phyloP scores from a whole-genome alignment of 2,888 invertebrate genomes.

The Mimachlamys varia region DNA sequence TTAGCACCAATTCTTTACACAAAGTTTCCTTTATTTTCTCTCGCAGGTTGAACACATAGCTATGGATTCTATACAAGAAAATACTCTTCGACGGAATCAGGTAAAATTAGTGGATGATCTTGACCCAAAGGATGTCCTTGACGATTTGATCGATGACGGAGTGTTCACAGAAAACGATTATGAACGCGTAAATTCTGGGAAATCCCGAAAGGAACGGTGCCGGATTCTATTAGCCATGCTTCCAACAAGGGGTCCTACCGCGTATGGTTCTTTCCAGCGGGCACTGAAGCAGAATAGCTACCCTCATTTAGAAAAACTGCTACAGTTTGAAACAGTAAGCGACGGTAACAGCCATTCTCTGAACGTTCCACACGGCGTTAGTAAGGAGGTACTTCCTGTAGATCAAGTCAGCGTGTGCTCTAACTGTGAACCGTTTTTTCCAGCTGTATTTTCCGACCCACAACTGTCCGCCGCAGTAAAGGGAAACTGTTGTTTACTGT shows the following conservation, averaged over 20 bases:
- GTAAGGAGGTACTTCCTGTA: neutral
- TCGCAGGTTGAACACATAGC: neutral
- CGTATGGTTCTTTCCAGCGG: slow-evolving; percentile 58
- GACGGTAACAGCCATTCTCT: neutral
- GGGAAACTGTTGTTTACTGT: slow-evolving; percentile 52
- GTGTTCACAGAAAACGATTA: slow-evolving; percentile 61
- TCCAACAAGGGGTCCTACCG: slow-evolving; percentile 57
- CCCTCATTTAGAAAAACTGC: slow-evolving; percentile 45
- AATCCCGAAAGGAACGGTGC: slow-evolving; percentile 55
- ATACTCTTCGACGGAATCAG: slow-evolving; percentile 47
- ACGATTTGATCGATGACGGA: slow-evolving; percentile 56
- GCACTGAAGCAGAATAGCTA: slow-evolving; percentile 50
- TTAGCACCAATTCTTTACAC: too few species aligned
- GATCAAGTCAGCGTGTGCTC: neutral
- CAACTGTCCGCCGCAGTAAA: slow-evolving; percentile 36
- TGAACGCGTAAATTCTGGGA: slow-evolving; percentile 52
- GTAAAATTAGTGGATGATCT: slow-evolving; percentile 54
- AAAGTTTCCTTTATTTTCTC: neutral
- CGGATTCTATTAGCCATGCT: slow-evolving; percentile 54
- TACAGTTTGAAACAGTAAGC: neutral
- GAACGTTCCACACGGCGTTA: neutral
- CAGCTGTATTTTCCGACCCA: slow-evolving; percentile 15
- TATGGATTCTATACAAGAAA: slow-evolving; percentile 53
- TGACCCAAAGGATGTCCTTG: slow-evolving; percentile 57
- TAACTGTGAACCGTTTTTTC: neutral